Percentiles rank a stretch among this genome's conserved stretches.
These are phyloP conservation scores for Dasypus novemcinctus DNA, from an alignment of 2,113 vertebrate species.

Conservation along the genomic window DNA sequence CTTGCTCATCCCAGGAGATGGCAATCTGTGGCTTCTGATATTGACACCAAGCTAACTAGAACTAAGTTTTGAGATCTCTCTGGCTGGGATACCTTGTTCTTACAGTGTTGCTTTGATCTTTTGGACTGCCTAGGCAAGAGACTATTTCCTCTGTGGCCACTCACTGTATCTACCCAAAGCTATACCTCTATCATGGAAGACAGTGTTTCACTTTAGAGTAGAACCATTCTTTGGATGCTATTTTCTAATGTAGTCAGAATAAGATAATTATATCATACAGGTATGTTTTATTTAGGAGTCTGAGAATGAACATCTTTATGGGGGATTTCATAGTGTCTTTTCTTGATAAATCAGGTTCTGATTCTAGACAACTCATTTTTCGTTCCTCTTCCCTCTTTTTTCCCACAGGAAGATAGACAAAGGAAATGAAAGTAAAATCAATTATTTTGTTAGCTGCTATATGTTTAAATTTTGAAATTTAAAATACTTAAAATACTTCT, in stretches of 20 bases:
- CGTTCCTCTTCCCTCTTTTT: background rate
- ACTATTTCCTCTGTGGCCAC: background rate
- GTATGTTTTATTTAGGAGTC: background rate
- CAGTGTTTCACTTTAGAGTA: background rate
- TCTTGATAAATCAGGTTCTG: background rate
- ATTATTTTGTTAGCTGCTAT: background rate
- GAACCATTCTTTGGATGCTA: background rate
- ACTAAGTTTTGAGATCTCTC: background rate
- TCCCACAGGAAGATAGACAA: background rate
- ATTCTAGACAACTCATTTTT: background rate
- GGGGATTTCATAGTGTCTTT: background rate
- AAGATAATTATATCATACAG: background rate
- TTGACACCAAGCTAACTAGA: background rate
- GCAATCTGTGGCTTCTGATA: background rate
- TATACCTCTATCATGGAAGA: background rate
- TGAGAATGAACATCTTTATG: background rate
- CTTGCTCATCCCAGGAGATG: background rate
- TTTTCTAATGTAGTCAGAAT: background rate
- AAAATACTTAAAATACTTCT: conserved; percentile 10
- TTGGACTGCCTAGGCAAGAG: background rate
- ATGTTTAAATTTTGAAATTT: no score
- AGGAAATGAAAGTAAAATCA: background rate
- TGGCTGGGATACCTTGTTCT: background rate
- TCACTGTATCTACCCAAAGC: background rate
- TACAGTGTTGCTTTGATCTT: background rate